Evolutionary conservation across 2,113 vertebrate genomes (phyloP), one percentile per base, ranked within the genome.

Genomic region (Vulpes lagopus): DNA sequence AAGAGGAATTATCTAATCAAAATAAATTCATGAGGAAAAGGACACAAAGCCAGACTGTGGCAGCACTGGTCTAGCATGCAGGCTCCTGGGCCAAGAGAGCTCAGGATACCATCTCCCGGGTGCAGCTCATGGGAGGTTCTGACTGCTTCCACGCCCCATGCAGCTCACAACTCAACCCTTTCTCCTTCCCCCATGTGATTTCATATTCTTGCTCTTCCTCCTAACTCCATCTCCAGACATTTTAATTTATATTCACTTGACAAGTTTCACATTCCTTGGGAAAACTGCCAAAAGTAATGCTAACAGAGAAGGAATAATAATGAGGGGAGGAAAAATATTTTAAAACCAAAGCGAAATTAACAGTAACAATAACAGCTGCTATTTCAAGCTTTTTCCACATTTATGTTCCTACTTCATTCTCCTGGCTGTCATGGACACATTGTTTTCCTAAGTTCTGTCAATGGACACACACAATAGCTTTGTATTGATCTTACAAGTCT

Each of bases 261-360:
- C 76, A 67, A 95, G n/a, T 89, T 89, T 69, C 5, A 30, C 79
- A 92, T 65, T 86, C 71, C 71, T 85, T 87, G 69, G 62, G 88
- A 86, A 96, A 96, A 64, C 53, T 94, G 73, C n/a, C 92, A 60
- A 81, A 71, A 10, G 51, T 25, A 88, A 85, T 27, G 30, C n/a
- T 95, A 74, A 87, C 62, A 76, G 73, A 94, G 79, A 89, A 95
- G 84, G 92, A 95, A 74, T 6, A 38, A 78, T 23, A 85, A 89
- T 59, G 59, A 89, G 59, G 30, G 30, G 55, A 59, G 17, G 73
- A 79, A 89, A 94, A 91, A 43, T 23, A 84, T 84, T 80, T 95
- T 76, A 57, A 94, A 96, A 82, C 35, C 27, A 74, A 86, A 88
- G 84, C 23, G 89, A 94, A 92, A 85, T 85, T 76, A 96, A 84